phyloP scores from a whole-genome alignment of 2,888 invertebrate species.

The Homarus gammarus region DNA sequence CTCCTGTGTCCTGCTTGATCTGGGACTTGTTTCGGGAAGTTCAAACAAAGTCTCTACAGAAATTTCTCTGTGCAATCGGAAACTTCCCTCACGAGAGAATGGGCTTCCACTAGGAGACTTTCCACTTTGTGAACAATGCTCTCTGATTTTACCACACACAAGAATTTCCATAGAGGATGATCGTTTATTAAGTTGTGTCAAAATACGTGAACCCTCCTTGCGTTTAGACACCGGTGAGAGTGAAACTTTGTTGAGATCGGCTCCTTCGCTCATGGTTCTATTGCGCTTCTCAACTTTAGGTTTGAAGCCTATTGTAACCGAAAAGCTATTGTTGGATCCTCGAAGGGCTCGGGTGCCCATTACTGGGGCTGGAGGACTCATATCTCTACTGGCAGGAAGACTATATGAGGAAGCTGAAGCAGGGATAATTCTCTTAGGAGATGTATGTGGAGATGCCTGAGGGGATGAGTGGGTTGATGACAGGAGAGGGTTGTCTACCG shows the following conservation, averaged over 20 bases:
- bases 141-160: conserved; percentile 73
- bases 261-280: conserved; percentile 70
- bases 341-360: conserved; percentile 70
- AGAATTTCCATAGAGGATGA: conserved; percentile 76
- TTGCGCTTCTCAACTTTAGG: conserved; percentile 63
- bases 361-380: conserved; percentile 61
- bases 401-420: conserved; percentile 57
- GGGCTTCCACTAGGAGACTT: conserved; percentile 48
- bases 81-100: conserved; percentile 74
- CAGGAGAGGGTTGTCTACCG: conserved; percentile 57
- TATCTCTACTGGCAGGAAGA: conserved; percentile 57
- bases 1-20: conserved; percentile 35
- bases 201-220: conserved; percentile 49
- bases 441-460: conserved; percentile 57
- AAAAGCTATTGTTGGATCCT: conserved; percentile 68
- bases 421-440: conserved; percentile 49
- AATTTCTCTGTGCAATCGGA: conserved; percentile 73
- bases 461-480: conserved; percentile 51
- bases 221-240: conserved; percentile 48
- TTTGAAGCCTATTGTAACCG: conserved; percentile 75
- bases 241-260: conserved; percentile 50
- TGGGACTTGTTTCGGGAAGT: conserved; percentile 52
- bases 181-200: conserved; percentile 66
- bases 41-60: conserved; percentile 75
- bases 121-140: conserved; percentile 62